A percentile compares a stretch with the other conserved stretches of the same genome.
These are phyloP conservation scores for Pan troglodytes DNA, from an alignment of 2,113 vertebrate genomes.

Conservation along the genomic window DNA sequence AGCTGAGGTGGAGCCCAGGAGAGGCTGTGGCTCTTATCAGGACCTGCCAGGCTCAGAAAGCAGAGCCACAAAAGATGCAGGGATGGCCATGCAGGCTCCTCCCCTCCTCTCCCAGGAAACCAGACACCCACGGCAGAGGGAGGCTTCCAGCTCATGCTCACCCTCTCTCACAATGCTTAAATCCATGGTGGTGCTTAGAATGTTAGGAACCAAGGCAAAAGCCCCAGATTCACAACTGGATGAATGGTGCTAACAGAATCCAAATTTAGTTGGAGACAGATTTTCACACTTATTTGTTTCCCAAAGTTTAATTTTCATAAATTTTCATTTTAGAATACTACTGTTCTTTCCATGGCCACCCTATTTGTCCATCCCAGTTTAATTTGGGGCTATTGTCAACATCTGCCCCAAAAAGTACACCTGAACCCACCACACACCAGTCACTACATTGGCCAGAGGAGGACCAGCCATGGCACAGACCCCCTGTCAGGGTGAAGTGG, in stretches of 20 bases:
- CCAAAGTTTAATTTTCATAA: background rate
- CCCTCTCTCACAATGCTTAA: background rate
- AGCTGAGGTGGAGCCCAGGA: background rate
- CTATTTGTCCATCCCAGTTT: background rate
- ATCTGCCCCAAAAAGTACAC: background rate
- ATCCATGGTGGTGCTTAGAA: background rate
- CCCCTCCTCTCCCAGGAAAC: background rate
- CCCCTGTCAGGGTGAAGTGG: background rate
- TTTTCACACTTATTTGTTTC: background rate
- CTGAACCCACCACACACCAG: background rate
- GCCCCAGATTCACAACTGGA: background rate
- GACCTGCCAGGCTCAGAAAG: background rate
- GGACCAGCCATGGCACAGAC: background rate
- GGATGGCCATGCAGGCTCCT: background rate
- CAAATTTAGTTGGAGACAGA: background rate
- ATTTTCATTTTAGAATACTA: background rate
- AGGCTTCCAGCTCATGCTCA: background rate
- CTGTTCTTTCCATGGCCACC: background rate
- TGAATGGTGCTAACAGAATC: background rate
- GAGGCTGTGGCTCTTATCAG: background rate
- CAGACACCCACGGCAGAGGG: background rate
- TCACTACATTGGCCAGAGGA: background rate
- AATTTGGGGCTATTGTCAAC: background rate
- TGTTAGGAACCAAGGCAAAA: background rate
- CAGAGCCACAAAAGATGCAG: background rate